Evolutionary conservation across 37 sponge, comb jelly and placozoan genomes (phyloP), one percentile per base, ranked within the genome.

Genomic region (Bolinopsis microptera): DNA sequence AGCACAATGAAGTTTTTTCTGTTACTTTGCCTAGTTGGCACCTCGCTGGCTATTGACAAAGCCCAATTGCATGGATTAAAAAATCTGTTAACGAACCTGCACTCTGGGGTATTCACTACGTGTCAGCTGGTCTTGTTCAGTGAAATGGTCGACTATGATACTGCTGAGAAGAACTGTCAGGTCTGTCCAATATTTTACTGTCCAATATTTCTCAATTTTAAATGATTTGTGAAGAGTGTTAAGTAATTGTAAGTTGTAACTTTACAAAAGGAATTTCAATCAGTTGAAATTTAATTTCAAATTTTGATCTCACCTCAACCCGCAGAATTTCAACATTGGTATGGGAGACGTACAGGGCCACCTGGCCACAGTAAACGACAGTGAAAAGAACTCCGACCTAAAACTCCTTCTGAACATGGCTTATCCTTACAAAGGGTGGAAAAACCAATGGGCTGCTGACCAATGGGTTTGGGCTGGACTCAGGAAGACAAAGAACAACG

Each of bases 381-480:
- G 35, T 22, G 83, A 80, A 1, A 80, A 80, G 83, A 80, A 80
- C 35, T 1, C 36, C 5, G 83, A 80, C 2, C 36, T 80, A 2
- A 80, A 80, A 38, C 3, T 80, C 38, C 83, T 80, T 5, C 83
- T 80, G 5, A 27, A 2, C 18, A 80, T 80, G 83, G 83, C 83
- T 5, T 80, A 32, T 23, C 74, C 74, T 25, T 5, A 70, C 28
- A 70, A 30, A 28, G 18, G 26, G 36, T 21, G 38, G 38, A 80
- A n/a, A n/a, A n/a, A n/a, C n/a, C n/a, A 23, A 31, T 80, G 83
- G 83, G 83, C 5, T 5, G 83, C 35, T 32, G 83, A 80, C 35
- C 28, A 80, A 38, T 80, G 83, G 83, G 83, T 80, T 3, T 80
- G 83, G 83, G 83, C 83, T 27, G 83, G 83, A 5, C 38, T 80